phyloP scores from a whole-genome alignment of 2,113 vertebrate species.

The Platycercus adscitus region DNA sequence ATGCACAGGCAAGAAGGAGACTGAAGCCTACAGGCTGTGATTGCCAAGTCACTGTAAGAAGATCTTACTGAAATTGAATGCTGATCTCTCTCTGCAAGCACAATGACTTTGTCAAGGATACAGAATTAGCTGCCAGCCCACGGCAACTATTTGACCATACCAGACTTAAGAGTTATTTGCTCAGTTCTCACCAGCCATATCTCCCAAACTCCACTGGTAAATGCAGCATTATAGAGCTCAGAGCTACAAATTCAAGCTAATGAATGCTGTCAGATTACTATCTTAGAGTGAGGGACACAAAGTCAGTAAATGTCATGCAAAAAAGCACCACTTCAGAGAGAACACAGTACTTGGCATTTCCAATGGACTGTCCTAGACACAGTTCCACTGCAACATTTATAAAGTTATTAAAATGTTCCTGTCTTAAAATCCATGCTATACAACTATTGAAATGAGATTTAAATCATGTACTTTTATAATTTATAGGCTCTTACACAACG shows the following conservation, averaged over 20 bases:
- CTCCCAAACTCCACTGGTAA: not conserved
- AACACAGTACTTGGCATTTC: not conserved
- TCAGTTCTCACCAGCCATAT: not conserved
- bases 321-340: not conserved
- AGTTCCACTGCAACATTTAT: not conserved
- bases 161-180: not conserved
- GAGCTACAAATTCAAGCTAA: not conserved
- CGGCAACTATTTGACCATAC: accelerated
- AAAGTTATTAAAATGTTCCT: not conserved
- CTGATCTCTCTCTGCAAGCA: not conserved
- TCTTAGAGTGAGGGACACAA: not conserved
- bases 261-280: not conserved
- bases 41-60: not conserved
- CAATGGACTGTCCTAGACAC: not conserved
- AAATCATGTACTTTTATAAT: not conserved
- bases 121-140: not conserved
- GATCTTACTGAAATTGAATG: not conserved
- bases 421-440: not conserved
- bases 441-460: conserved; percentile 40
- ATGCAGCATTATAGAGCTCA: not conserved
- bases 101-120: not conserved
- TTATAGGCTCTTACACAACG: not conserved
- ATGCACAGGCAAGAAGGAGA: not conserved
- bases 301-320: not conserved
- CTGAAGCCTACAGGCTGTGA: not conserved